A percentile compares a stretch with the other conserved stretches of the same genome.
Conservation (phyloP, 2,888 invertebrate species). For the Callosobruchus maculatus region DNA sequence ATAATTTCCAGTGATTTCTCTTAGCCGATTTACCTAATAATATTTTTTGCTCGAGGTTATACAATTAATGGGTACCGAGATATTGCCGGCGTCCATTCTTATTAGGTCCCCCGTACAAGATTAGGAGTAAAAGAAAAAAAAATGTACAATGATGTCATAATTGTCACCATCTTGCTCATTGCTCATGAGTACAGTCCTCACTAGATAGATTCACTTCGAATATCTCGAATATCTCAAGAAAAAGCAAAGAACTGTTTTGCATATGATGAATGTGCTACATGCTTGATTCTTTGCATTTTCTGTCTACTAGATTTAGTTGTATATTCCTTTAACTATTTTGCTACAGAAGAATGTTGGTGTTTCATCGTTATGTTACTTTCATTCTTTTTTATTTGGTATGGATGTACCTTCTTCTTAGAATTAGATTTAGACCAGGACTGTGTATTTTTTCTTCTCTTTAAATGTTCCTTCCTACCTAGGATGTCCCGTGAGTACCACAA, state of each 20-base stretch:
- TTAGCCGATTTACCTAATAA: too few species aligned
- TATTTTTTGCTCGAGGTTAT: too few species aligned
- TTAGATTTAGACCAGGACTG: conserved; percentile 33
- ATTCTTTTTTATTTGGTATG: conserved; percentile 17
- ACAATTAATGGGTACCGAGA: too few species aligned
- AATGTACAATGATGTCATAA: too few species aligned
- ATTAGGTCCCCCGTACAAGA: too few species aligned
- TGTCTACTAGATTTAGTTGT: conserved; percentile 5
- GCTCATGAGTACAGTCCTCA: too few species aligned
- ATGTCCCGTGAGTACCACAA: neutral
- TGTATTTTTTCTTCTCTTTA: conserved; percentile 29
- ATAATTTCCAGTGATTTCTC: too few species aligned
- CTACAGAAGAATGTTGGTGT: conserved; percentile 44
- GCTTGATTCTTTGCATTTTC: neutral
- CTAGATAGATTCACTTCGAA: neutral
- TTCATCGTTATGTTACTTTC: conserved; percentile 35
- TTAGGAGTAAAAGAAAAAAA: too few species aligned
- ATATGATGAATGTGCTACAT: neutral
- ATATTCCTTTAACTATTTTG: conserved; percentile 14
- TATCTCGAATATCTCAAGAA: too few species aligned
- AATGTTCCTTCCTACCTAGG: conserved; percentile 1
- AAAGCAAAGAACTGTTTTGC: too few species aligned
- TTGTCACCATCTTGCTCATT: too few species aligned
- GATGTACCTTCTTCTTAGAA: conserved; percentile 23
- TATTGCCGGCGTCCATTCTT: too few species aligned